Conservation (phyloP, 1,140 invertebrate genomes). For the Andrena cerasifolii region DNA sequence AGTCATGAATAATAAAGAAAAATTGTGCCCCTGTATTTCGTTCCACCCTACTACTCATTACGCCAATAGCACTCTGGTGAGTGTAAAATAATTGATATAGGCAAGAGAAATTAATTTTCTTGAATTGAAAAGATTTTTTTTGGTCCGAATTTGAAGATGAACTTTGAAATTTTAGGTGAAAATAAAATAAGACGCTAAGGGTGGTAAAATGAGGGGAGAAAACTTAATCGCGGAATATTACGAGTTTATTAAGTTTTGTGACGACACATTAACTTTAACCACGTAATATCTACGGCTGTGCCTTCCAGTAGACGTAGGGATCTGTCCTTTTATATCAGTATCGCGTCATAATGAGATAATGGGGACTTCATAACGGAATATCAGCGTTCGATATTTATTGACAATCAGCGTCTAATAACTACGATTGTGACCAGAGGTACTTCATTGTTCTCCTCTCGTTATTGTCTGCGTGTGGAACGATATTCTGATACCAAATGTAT, state of each 20-base stretch:
- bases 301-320: neutral
- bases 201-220: too few relatives aligned
- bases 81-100: too few relatives aligned
- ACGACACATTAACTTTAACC: neutral
- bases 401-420: conserved; percentile 15
- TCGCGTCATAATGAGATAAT: neutral
- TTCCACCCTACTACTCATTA: too few relatives aligned
- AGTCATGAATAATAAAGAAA: too few relatives aligned
- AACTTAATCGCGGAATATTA: too few relatives aligned
- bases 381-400: conserved; percentile 25
- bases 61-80: too few relatives aligned
- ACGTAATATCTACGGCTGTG: neutral
- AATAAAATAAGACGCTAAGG: too few relatives aligned
- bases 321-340: neutral
- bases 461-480: neutral
- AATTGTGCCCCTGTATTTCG: too few relatives aligned
- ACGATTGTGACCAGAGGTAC: neutral
- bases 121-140: too few relatives aligned
- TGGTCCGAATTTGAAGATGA: too few relatives aligned
- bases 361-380: conserved; percentile 14
- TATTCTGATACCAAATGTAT: neutral
- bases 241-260: neutral
- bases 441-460: conserved; percentile 7
- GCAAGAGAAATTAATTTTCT: too few relatives aligned
- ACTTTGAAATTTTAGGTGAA: too few relatives aligned